Evolutionary conservation across 2,113 vertebrate species (phyloP).

Genomic region (Aldabrachelys gigantea): DNA sequence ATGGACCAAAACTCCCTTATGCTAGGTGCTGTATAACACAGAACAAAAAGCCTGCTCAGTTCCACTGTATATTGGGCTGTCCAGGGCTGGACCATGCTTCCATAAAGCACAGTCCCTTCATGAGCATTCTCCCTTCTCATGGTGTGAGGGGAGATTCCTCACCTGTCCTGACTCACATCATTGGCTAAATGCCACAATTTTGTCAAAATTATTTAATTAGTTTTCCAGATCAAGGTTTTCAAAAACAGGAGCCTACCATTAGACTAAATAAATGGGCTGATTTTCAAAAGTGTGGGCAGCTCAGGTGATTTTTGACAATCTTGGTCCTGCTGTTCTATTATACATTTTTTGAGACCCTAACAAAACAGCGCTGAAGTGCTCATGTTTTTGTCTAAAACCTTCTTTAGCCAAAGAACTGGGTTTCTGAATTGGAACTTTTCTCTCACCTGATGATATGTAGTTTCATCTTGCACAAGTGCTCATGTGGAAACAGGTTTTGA

Average conservation of each 20-base stretch:
- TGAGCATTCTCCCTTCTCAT: neutral
- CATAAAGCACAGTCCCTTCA: neutral
- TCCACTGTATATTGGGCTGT: neutral
- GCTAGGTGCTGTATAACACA: neutral
- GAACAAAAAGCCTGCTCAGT: neutral
- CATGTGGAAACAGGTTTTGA: neutral
- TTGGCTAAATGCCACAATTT: neutral
- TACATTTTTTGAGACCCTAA: neutral
- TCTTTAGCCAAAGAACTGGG: neutral
- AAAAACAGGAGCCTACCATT: neutral
- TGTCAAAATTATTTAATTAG: neutral
- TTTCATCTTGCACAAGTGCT: neutral
- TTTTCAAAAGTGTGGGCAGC: neutral
- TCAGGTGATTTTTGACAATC: neutral
- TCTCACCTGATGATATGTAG: neutral
- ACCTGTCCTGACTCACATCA: neutral
- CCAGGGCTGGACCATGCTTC: neutral
- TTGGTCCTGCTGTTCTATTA: neutral
- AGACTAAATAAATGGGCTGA: neutral
- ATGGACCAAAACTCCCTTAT: neutral
- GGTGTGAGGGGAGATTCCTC: neutral
- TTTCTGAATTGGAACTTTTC: neutral
- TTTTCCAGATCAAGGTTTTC: neutral
- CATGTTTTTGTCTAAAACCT: neutral
- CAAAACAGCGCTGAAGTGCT: neutral